These are phyloP conservation scores for Thalassoma bifasciatum DNA, from an alignment of 2,113 vertebrate species.

Conservation along the genomic window DNA sequence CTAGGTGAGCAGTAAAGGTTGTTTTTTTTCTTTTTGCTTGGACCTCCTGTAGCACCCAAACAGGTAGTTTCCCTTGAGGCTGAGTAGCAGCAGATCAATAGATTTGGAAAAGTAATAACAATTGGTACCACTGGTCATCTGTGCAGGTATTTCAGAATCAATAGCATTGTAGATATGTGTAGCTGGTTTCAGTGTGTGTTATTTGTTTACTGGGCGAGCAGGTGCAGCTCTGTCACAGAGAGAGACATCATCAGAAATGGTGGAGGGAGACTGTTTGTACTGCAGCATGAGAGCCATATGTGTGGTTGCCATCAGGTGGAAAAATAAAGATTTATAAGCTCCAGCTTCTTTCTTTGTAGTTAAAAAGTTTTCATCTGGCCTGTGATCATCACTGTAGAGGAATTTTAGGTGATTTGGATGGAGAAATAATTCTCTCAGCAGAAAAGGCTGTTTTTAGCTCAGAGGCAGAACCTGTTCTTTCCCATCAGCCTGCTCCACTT, in stretches of 20 bases:
- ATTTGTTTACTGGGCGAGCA: slow-evolving; percentile 6
- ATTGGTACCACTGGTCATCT: slow-evolving; percentile 7
- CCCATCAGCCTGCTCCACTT: slow-evolving; percentile 2
- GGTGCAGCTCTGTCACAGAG: slow-evolving; percentile 22
- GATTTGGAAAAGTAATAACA: slow-evolving; percentile 29
- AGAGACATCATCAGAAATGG: slow-evolving; percentile 11
- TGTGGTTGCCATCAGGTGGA: slow-evolving; percentile 1
- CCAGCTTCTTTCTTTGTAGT: background rate
- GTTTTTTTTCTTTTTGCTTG: slow-evolving; percentile 34
- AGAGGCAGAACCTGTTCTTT: background rate
- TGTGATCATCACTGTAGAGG: background rate
- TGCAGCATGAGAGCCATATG: slow-evolving; percentile 16
- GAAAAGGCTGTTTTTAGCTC: background rate
- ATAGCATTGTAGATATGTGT: background rate
- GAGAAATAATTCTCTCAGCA: background rate
- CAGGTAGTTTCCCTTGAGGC: slow-evolving; percentile 42
- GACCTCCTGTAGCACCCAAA: slow-evolving; percentile 48
- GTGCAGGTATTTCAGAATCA: slow-evolving; percentile 30
- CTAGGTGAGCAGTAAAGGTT: slow-evolving; percentile 57
- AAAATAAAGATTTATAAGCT: background rate
- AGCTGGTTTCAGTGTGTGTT: slow-evolving; percentile 10
- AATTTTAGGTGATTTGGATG: background rate
- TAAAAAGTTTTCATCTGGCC: background rate
- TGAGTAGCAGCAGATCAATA: slow-evolving; percentile 51
- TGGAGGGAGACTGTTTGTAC: slow-evolving; percentile 14